Conservation (phyloP, 1,140 invertebrate species). For the Leptinotarsa undecemlineata region DNA sequence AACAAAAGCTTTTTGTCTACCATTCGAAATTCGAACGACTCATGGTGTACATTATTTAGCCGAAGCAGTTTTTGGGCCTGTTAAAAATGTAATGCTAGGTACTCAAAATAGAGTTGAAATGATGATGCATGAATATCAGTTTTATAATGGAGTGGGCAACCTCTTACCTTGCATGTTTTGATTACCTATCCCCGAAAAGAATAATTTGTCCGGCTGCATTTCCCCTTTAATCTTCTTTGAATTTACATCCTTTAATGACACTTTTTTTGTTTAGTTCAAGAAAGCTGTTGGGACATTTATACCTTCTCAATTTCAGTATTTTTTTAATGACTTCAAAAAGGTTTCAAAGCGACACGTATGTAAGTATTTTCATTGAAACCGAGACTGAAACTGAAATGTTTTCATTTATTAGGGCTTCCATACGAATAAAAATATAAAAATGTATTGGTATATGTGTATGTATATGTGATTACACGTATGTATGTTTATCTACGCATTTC, state of each 20-base stretch:
- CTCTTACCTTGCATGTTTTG: constrained; percentile 20
- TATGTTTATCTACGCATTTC: too few relatives aligned
- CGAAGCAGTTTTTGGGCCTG: background rate
- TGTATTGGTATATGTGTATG: too few relatives aligned
- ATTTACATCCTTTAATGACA: background rate
- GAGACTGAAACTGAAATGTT: too few relatives aligned
- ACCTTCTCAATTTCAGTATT: too few relatives aligned
- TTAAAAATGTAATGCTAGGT: constrained; percentile 19
- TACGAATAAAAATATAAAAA: too few relatives aligned
- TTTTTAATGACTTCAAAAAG: too few relatives aligned
- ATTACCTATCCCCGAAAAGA: constrained; percentile 11
- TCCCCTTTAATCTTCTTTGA: background rate
- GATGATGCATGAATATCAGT: constrained; percentile 19
- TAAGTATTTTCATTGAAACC: too few relatives aligned
- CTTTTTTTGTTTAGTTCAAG: background rate
- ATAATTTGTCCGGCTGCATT: constrained; percentile 12
- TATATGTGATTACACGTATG: too few relatives aligned
- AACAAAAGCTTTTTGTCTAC: background rate
- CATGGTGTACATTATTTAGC: background rate
- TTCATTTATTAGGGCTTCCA: too few relatives aligned
- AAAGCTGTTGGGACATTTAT: too few relatives aligned
- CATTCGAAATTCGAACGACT: constrained; percentile 2
- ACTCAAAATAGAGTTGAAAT: constrained; percentile 22
- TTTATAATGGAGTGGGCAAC: background rate
- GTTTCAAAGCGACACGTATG: too few relatives aligned